phyloP scores from a whole-genome alignment of 2,888 invertebrate species.

The Netelia fuscicornis region DNA sequence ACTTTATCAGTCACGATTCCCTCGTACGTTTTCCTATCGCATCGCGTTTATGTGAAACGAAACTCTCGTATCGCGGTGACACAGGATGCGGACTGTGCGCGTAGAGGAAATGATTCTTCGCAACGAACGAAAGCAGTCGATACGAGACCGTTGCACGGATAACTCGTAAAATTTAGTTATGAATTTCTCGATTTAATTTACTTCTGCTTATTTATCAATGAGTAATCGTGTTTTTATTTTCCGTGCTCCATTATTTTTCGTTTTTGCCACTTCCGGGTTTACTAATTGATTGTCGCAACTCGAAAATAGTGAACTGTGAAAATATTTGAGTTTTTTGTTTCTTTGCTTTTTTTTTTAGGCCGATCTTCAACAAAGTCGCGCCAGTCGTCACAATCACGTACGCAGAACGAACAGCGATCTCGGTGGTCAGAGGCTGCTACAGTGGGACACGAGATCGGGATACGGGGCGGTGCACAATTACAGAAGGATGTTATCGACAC shows the following conservation, averaged over 20 bases:
- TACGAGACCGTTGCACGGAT: constrained; percentile 43
- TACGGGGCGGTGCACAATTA: constrained; percentile 84
- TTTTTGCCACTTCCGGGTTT: background rate
- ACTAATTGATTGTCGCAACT: background rate
- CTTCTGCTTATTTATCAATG: background rate
- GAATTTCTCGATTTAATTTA: constrained; percentile 24
- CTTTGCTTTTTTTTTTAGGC: constrained; percentile 81
- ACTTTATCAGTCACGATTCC: constrained; percentile 5
- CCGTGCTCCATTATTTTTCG: constrained; percentile 1
- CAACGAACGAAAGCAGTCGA: constrained; percentile 48
- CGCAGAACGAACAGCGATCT: constrained; percentile 87
- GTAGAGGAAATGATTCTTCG: constrained; percentile 55
- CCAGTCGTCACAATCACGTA: constrained; percentile 85
- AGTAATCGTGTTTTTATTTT: background rate
- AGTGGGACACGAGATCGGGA: constrained; percentile 85
- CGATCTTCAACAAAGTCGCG: constrained; percentile 86
- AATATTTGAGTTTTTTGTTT: background rate
- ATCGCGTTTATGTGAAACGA: constrained; percentile 12
- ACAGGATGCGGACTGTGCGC: constrained; percentile 57
- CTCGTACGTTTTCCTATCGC: background rate
- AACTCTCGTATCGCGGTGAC: constrained; percentile 52
- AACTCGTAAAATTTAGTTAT: constrained; percentile 42
- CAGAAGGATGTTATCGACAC: constrained; percentile 85
- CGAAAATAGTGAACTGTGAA: background rate
- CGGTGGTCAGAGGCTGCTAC: constrained; percentile 86